Base-by-base conservation (phyloP, 2,797 vertebrate genomes). In the Ptychobarbus kaznakovi region DNA sequence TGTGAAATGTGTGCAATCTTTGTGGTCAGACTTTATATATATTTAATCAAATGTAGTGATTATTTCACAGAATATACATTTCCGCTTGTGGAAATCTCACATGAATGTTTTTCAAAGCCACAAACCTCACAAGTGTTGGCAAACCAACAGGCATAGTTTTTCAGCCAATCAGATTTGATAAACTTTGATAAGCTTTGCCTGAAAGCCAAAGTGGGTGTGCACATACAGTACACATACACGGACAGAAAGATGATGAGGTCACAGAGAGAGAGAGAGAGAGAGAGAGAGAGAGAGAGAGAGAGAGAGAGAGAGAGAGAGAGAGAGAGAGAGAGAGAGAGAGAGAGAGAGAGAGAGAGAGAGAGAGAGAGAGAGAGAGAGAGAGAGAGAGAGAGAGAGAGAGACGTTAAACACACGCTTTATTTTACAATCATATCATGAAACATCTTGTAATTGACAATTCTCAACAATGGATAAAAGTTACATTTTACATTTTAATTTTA, bases 341-440 rank as follows among this genome's bases (percentile, higher is more conserved):
- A 75, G 22, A 1, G 46, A 38, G 25, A 22, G 46, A 80, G 51
- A 6, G 88, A 82, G 75, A 40, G 35, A 20, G 25, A 86, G 58
- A 44, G 2, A 75, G 22, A 1, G 42, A 76, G 58, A n/a, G 32
- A 32, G 32, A 32, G 32, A 32, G 32, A 32, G 32, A 32, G 32
- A 32, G 32, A 32, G 32, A 32, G 32, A 32, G 32, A 32, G 32
- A 32, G 32, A 32, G 32, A 32, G 2, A 32, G 28, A 32, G 28
- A 32, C 28, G 1, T 32, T 32, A 32, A 2, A 32, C 28, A 32
- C 28, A 32, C 1, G 28, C 28, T 32, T 32, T 32, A 32, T 32
- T 32, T 32, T 32, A 32, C 28, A 32, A 32, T 32, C 28, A 32
- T 32, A 32, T 32, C 28, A 32, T 32, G 28, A 32, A 32, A 32